A percentile compares a stretch with the other conserved stretches of the same genome.
Conservation (phyloP, 2,888 invertebrate genomes). For the Ferdinandea cuprea region DNA sequence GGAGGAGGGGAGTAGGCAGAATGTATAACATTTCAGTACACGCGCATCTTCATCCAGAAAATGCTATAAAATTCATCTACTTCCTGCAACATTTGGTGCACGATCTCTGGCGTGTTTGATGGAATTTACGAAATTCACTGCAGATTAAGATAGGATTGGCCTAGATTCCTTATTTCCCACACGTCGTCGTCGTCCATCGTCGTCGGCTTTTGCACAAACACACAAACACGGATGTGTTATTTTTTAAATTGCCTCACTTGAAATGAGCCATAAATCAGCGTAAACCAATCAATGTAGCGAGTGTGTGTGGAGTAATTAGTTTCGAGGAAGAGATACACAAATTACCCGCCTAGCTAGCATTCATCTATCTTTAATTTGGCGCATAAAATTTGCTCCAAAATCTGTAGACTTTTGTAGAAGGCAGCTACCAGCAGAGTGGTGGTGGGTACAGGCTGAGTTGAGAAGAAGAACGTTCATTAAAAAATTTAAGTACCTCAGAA, state of each 20-base stretch:
- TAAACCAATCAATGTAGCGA: slow-evolving; percentile 36
- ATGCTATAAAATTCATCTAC: slow-evolving; percentile 35
- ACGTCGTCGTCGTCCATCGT: background rate
- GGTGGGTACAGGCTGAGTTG: background rate
- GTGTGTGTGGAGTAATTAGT: slow-evolving; percentile 40
- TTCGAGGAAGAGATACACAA: slow-evolving; percentile 27
- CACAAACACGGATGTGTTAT: slow-evolving; percentile 22
- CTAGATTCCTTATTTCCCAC: slow-evolving; percentile 42
- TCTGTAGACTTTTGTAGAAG: background rate
- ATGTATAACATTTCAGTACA: slow-evolving; percentile 17
- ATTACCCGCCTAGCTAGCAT: slow-evolving; percentile 5
- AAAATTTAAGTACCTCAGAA: slow-evolving; percentile 24
- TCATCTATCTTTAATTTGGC: background rate
- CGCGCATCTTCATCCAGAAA: slow-evolving; percentile 37
- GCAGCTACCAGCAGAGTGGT: no score
- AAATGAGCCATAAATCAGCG: slow-evolving; percentile 48
- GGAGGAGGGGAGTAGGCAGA: no score
- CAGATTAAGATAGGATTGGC: slow-evolving; percentile 43
- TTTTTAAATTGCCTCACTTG: slow-evolving; percentile 24
- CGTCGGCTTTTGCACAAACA: slow-evolving; percentile 25
- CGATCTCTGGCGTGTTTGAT: background rate
- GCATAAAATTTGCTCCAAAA: slow-evolving; percentile 25
- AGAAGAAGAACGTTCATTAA: slow-evolving; percentile 5
- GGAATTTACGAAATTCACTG: slow-evolving; percentile 49
- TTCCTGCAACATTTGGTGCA: slow-evolving; percentile 30